These are phyloP conservation scores for Erythrolamprus reginae DNA, from an alignment of 2,113 vertebrate genomes.

Conservation along the genomic window DNA sequence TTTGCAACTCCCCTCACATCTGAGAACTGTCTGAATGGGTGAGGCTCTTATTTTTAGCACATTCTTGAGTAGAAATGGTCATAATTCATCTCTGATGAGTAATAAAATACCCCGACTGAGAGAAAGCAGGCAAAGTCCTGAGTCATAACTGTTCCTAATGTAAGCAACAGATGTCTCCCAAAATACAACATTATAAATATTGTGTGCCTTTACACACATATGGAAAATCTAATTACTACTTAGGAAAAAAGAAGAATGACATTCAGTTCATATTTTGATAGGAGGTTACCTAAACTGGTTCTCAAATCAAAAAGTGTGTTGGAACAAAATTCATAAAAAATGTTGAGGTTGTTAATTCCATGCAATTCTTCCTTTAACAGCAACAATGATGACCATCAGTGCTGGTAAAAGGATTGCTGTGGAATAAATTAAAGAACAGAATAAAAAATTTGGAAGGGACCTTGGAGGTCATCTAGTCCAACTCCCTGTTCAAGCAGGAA, in stretches of 20 bases:
- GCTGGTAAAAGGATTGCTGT: background rate
- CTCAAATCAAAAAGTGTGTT: background rate
- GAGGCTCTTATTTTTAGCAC: constrained; percentile 3
- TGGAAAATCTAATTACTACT: background rate
- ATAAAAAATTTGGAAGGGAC: background rate
- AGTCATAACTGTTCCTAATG: background rate
- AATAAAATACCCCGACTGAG: background rate
- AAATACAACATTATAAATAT: background rate
- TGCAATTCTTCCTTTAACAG: background rate
- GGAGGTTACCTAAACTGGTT: background rate
- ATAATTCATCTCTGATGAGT: constrained; percentile 3
- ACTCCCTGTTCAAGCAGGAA: background rate
- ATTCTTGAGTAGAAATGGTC: background rate
- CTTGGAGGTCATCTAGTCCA: background rate
- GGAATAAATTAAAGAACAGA: background rate
- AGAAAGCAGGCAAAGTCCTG: background rate
- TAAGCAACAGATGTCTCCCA: background rate
- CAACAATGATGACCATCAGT: background rate
- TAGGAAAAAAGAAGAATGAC: background rate
- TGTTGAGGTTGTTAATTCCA: background rate
- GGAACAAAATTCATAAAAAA: background rate
- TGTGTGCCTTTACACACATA: background rate
- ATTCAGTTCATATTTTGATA: background rate
- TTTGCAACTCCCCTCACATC: background rate
- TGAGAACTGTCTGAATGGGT: background rate